Percentiles rank a stretch among this genome's conserved stretches.
phyloP scores from a whole-genome alignment of 2,797 vertebrate species.

The Catamblyrhynchus diadema region DNA sequence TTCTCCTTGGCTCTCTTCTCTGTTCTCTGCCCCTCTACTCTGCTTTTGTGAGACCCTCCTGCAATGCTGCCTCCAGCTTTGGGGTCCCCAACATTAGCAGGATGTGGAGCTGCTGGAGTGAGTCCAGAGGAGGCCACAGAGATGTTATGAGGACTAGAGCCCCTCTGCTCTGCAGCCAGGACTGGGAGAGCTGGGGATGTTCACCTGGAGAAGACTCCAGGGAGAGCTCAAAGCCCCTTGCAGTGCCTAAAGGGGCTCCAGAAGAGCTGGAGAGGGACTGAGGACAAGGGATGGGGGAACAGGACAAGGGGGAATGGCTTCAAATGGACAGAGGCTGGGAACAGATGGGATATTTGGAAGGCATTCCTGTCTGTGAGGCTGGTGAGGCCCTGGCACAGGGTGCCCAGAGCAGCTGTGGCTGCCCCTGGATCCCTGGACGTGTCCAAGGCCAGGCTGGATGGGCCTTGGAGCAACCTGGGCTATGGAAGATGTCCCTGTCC shows the following conservation, averaged over 20 bases:
- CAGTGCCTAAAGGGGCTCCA: neutral
- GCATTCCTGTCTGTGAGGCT: neutral
- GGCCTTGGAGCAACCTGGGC: neutral
- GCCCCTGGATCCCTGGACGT: neutral
- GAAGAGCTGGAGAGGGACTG: neutral
- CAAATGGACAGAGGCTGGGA: too few relatives aligned
- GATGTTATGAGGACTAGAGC: accelerated
- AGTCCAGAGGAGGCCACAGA: neutral
- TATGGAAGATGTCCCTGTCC: neutral
- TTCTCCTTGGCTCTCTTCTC: neutral
- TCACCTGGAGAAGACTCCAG: neutral
- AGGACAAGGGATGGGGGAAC: neutral
- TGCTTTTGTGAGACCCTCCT: neutral
- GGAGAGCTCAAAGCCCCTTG: neutral
- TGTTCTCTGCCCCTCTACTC: neutral
- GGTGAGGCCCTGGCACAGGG: accelerated
- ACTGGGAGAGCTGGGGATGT: neutral
- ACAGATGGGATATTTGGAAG: neutral
- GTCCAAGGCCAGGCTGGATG: accelerated
- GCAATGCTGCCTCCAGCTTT: neutral
- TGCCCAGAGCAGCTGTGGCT: neutral
- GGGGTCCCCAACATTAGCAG: neutral
- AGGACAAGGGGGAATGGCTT: neutral
- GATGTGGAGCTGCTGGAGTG: neutral
- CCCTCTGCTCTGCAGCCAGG: neutral